Base-by-base conservation (phyloP, 2,113 vertebrate species). In the Phalacrocorax aristotelis region DNA sequence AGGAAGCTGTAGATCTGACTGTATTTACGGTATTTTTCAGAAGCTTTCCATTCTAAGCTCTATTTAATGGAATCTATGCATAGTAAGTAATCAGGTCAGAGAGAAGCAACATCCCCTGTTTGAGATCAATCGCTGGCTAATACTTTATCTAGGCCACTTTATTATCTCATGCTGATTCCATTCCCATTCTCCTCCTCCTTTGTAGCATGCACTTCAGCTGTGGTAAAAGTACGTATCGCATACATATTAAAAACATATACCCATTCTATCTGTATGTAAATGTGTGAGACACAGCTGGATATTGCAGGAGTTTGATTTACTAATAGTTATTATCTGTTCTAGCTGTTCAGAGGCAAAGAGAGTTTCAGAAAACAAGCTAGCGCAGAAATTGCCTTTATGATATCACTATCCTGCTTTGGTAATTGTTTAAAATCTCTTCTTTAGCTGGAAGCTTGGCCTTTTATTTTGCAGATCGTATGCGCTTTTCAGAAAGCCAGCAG, bases 251-350 rank as follows among this genome's bases (percentile, higher is more conserved):
- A 99, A 99, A 98, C 98, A 99, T 99, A 99, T 99, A 99, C 98
- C 98, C 99, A 99, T 99, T 99, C 99, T 99, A 99, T 99, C 99
- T 99, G 99, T 99, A 99, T 99, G 99, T 99, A 99, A 99, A 99
- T 99, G 98, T 72, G 97, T 97, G 98, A 98, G 99, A 96, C 99
- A 99, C 99, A 99, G 99, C 99, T 99, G 99, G 99, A 99, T 98
- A 98, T 97, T 97, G 98, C 98, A 99, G 98, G 98, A 98, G 98
- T 99, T 99, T 99, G 99, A 99, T 99, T 99, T 99, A 99, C 99
- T 99, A 99, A 99, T 99, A 99, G 99, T 99, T 99, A 99, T 99
- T 99, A 99, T 99, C 99, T 99, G 98, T 99, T 99, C 98, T 98
- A 98, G 99, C 99, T 99, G 98, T 98, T 99, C 99, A 77, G 98